Evolutionary conservation across 1,140 invertebrate genomes (phyloP), one percentile per base, ranked within the genome.

Genomic region (Apis laboriosa): DNA sequence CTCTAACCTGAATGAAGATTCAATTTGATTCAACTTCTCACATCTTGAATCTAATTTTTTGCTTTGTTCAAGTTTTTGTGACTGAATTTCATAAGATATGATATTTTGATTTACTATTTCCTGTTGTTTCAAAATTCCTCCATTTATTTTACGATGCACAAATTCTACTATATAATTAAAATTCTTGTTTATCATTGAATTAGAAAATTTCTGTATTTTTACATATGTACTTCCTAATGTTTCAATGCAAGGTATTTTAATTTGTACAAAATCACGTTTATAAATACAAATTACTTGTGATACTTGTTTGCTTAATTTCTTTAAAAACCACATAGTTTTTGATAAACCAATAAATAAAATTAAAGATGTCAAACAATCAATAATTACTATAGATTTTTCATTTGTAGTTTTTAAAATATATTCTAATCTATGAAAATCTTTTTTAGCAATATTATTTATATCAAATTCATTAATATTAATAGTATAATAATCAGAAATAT

Each of bases 321-420:
- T 87, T 28, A 93, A 51, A 83, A 94, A 94, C 61, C 61, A 85
- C 12, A 90, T 83, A 28, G 91, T 73, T 78, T 91, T 92, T 8
- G 82, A 56, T 19, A 91, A 55, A n/a, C 93, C 93, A 17, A 90
- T 80, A 28, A 86, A 85, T 28, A 93, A 67, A 43, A 90, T 51
- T 55, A 94, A 78, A 12, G 92, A 91, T 82, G 90, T 92, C n/a
- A 94, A 80, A 78, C 93, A 93, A 73, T 94, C 90, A 15, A 94
- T 43, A 12, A 94, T 81, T 1, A 93, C 83, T 53, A 28, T 76
- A 70, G 73, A 53, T 70, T 86, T 76, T 60, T 86, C 12, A 12
- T 79, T 63, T 70, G 88, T 58, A 77, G 72, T 86, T 24, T 87
- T 73, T 15, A 90, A 60, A 21, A 93, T 81, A 24, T 82, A 58